These are phyloP conservation scores for Euwallacea similis DNA, from an alignment of 1,140 invertebrate genomes.

Conservation along the genomic window DNA sequence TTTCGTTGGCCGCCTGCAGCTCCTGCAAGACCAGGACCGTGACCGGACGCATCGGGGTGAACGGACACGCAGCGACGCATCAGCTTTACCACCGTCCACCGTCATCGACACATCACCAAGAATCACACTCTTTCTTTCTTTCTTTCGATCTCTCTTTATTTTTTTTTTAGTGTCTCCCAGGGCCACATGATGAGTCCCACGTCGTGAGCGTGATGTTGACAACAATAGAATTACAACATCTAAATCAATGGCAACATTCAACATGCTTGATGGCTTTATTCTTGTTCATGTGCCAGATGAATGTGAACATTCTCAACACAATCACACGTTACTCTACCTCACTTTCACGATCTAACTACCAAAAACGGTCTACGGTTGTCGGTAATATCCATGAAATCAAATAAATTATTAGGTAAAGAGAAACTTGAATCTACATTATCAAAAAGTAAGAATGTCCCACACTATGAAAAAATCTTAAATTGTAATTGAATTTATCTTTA, in stretches of 20 bases:
- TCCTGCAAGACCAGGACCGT: constrained; percentile 62
- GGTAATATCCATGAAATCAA: neutral
- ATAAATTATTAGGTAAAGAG: neutral
- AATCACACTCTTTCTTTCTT: constrained; percentile 22
- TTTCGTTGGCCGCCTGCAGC: constrained; percentile 79
- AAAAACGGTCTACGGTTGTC: neutral
- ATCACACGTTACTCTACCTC: constrained; percentile 40
- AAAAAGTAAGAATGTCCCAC: too few relatives aligned
- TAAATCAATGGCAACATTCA: constrained; percentile 42
- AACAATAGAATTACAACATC: constrained; percentile 16
- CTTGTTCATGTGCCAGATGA: constrained; percentile 49
- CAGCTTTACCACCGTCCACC: constrained; percentile 47
- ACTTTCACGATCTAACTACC: constrained; percentile 29
- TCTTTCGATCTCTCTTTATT: neutral
- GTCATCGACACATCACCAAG: constrained; percentile 46
- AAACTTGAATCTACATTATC: too few relatives aligned
- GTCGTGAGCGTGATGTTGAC: too few relatives aligned
- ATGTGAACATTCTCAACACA: constrained; percentile 42
- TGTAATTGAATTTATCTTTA: too few relatives aligned
- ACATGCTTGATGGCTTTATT: constrained; percentile 44
- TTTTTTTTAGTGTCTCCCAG: neutral
- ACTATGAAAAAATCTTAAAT: too few relatives aligned
- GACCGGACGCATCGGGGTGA: constrained; percentile 26
- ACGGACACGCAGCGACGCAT: neutral
- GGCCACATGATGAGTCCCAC: too few relatives aligned